These are phyloP conservation scores for Drosophila recens DNA, from an alignment of 2,888 invertebrate species.

Conservation along the genomic window DNA sequence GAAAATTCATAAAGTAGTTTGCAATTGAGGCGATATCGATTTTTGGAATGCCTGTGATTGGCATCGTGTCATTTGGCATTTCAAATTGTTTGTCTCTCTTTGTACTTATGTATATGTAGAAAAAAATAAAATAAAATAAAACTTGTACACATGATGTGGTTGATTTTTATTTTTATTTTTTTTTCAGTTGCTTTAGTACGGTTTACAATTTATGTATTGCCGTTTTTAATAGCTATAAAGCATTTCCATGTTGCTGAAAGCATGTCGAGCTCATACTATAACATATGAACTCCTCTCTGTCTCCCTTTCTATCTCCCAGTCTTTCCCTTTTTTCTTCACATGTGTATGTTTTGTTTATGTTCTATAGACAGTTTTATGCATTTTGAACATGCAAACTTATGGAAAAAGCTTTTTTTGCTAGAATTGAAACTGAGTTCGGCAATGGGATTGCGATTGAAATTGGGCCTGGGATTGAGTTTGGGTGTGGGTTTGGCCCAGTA, in stretches of 20 bases:
- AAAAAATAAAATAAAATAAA: slow-evolving; percentile 29
- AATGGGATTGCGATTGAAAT: slow-evolving; percentile 7
- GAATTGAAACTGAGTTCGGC: slow-evolving; percentile 8
- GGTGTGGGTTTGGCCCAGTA: slow-evolving; percentile 37
- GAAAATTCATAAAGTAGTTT: slow-evolving; percentile 6
- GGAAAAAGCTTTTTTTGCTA: slow-evolving; percentile 21
- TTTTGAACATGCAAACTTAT: slow-evolving; percentile 69
- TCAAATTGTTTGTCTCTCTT: slow-evolving; percentile 37
- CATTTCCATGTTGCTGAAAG: slow-evolving; percentile 76
- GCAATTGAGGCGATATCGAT: slow-evolving; percentile 27
- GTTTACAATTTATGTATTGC: slow-evolving; percentile 71
- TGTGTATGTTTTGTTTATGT: slow-evolving; percentile 32
- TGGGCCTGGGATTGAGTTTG: background rate
- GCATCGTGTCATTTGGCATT: slow-evolving; percentile 49
- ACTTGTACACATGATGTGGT: slow-evolving; percentile 32
- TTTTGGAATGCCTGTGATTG: slow-evolving; percentile 40
- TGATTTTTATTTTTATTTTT: slow-evolving; percentile 5
- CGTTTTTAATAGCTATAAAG: slow-evolving; percentile 75
- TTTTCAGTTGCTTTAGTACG: slow-evolving; percentile 22
- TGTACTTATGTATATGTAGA: slow-evolving; percentile 15
- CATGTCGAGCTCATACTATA: slow-evolving; percentile 41
- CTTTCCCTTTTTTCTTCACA: background rate
- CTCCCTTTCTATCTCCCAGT: background rate
- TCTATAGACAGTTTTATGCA: slow-evolving; percentile 66
- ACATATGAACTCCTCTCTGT: slow-evolving; percentile 1